Base-by-base conservation (phyloP, 2,113 vertebrate species). In the Rhizomys pruinosus region DNA sequence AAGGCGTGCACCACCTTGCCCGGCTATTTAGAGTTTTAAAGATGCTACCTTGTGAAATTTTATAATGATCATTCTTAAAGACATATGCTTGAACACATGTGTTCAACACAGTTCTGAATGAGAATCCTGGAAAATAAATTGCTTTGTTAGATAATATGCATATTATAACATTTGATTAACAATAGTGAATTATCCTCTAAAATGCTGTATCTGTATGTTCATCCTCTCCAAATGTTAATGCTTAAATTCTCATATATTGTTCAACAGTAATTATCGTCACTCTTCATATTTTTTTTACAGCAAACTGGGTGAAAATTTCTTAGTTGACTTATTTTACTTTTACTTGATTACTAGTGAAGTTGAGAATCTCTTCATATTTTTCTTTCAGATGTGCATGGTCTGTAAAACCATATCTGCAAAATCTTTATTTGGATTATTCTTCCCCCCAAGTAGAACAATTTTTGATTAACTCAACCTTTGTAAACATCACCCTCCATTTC, bases 261-360 rank as follows among this genome's bases (percentile, higher is more conserved):
- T 79, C 42, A 64, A 15, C 2, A n/a, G 15, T 42, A 79, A 42
- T 86, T 71, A 32, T 63, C 32, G 34, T 52, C 4, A 23, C 39
- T 85, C 29, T 93, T 89, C 74, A 59, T 82, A 76, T 52, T 44
- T 92, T 93, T 92, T 93, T 76, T 47, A 1, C n/a, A 84, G 20
- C 86, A 74, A 32, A 7, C 52, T 85, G 7, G 25, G 20, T 88
- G 39, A 71, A 79, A 80, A 78, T 37, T 86, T 86, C 5, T 71
- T 16, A 9, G 16, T 73, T 93, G 4, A 79, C 81, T 92, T 90
- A 44, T 76, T 90, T 88, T 64, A 32, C 63, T 94, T 86, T 80
- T 68, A 8, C 52, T 11, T 68, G 55, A 12, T 74, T 79, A 16
- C 11, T 89, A 44, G 15, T 87, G 47, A 94, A 74, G 20, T 61